Base-by-base conservation (phyloP, 2,113 vertebrate species). In the Oreocharis arfaki region DNA sequence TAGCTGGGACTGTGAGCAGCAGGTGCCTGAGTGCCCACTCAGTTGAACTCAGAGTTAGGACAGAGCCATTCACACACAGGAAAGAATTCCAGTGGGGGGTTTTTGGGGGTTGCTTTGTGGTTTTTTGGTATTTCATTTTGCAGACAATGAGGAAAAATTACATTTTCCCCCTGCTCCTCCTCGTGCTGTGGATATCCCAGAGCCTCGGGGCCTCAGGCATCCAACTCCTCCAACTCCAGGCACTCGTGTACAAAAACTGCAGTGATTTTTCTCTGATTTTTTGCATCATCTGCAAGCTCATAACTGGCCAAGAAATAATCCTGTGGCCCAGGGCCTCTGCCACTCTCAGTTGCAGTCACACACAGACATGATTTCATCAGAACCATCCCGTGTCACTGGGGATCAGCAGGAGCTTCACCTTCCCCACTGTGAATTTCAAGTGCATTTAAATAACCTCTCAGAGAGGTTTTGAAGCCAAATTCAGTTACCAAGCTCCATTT, bases 171-270 rank as follows among this genome's bases (percentile, higher is more conserved):
- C 27, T 24, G 1, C 9, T 70, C 30, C 67, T 41, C 2, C 6
- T 41, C 5, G 2, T 18, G 10, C 35, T 52, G 10, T 8, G 39
- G 47, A 11, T 32, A 49, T 9, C 10, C 4, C 33, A 59, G 67
- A 65, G 50, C 74, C 3, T 3, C 37, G 28, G 46, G 18, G 33
- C 22, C 30, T 55, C 55, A 21, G 35, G 64, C 78, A 64, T 7
- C 44, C 63, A 35, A 4, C 33, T 65, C 33, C 30, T 53, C 13
- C 30, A 37, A 2, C 37, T 53, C 53, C 14, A 61, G 64, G 65
- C 52, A 18, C 32, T 33, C 1, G 0, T 2, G 32, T 7, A 35
- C 30, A n/a, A 39, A 52, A 84, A 27, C 0, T 32, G 16, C 3
- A 63, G 10, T 20, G 0, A 3, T 27, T 82, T 77, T 60, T 19